Percentiles rank a stretch among this genome's conserved stretches.
Evolutionary conservation across 2,888 invertebrate genomes (phyloP).

Genomic region (Pseudococcus longispinus): DNA sequence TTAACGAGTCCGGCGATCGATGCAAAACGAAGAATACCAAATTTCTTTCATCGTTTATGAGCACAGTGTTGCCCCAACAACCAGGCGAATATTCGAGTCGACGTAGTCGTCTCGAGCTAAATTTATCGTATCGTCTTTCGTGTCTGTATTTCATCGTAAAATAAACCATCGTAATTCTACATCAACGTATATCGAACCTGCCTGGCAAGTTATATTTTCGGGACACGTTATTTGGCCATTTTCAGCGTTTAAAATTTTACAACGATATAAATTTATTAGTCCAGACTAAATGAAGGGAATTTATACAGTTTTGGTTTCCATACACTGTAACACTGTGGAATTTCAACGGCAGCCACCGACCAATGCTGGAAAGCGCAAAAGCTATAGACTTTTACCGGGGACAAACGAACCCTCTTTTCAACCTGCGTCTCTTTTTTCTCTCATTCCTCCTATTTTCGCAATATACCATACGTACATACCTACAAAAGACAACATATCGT

Average conservation of each 20-base stretch:
- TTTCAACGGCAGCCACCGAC: background rate
- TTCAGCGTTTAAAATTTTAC: no score
- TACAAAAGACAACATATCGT: background rate
- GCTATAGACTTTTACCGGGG: conserved; percentile 26
- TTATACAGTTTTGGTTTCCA: background rate
- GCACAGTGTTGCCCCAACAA: conserved; percentile 5
- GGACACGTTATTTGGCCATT: no score
- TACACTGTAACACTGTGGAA: background rate
- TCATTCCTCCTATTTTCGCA: background rate
- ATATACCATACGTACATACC: background rate
- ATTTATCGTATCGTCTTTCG: background rate
- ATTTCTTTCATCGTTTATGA: conserved; percentile 44
- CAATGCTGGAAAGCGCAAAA: conserved; percentile 32
- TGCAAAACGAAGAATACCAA: conserved; percentile 47
- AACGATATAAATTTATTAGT: background rate
- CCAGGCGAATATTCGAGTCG: background rate
- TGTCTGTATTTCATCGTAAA: background rate
- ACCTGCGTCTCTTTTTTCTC: background rate
- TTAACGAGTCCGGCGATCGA: conserved; percentile 47
- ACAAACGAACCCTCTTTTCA: conserved; percentile 29
- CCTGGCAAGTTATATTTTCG: no score
- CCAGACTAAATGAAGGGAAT: background rate
- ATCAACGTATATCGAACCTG: no score
- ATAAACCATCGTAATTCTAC: background rate
- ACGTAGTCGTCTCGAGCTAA: background rate